phyloP scores from a whole-genome alignment of 2,888 invertebrate species.

The Suillia variegata region DNA sequence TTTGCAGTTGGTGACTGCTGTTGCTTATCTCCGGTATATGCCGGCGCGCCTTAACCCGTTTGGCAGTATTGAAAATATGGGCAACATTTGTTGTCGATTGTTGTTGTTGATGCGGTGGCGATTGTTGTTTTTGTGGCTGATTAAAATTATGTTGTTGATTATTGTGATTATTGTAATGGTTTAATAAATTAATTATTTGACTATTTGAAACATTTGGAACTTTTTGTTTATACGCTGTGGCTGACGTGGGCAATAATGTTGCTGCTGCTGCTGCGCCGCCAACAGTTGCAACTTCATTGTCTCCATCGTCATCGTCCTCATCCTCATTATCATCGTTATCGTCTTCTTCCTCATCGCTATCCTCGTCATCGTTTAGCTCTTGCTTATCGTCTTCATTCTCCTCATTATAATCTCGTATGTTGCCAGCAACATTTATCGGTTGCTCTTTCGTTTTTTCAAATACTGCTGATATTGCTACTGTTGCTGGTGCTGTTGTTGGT shows the following conservation, averaged over 20 bases:
- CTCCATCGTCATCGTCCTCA: slow-evolving; percentile 14
- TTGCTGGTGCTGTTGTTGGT: neutral
- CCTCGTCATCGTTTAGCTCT: slow-evolving; percentile 12
- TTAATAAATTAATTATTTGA: slow-evolving; percentile 56
- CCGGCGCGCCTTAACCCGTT: slow-evolving; percentile 48
- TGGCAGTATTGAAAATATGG: slow-evolving; percentile 5
- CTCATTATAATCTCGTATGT: slow-evolving; percentile 10
- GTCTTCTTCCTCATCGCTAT: slow-evolving; percentile 28
- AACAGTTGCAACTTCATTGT: slow-evolving; percentile 22
- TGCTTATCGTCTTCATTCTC: slow-evolving; percentile 27
- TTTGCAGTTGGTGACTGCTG: slow-evolving; percentile 15
- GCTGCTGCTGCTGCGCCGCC: slow-evolving; percentile 23
- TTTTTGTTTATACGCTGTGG: slow-evolving; percentile 44
- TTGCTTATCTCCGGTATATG: slow-evolving; percentile 34
- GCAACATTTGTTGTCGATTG: neutral
- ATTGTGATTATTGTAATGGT: slow-evolving; percentile 28
- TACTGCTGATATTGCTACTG: slow-evolving; percentile 11
- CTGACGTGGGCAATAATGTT: slow-evolving; percentile 20
- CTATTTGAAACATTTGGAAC: slow-evolving; percentile 59
- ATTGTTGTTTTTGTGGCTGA: slow-evolving; percentile 25
- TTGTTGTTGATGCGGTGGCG: slow-evolving; percentile 25
- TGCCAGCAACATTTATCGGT: neutral
- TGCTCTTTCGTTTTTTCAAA: neutral
- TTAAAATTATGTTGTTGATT: slow-evolving; percentile 20
- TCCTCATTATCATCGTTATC: slow-evolving; percentile 22